phyloP scores from a whole-genome alignment of 2,888 invertebrate genomes.

The Orthosia cruda region DNA sequence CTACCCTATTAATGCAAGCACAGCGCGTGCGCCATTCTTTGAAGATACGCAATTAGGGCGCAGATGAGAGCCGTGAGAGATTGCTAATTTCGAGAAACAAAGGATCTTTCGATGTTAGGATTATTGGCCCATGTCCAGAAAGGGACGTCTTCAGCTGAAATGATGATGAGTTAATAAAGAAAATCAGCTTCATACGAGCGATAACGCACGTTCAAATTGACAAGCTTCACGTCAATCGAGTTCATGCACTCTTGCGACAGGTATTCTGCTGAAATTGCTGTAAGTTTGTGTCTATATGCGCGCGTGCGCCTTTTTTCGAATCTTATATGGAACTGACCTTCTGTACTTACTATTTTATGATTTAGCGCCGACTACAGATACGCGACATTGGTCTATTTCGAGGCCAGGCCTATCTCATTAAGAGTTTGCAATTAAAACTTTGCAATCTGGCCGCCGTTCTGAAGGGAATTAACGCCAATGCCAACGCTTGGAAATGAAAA shows the following conservation, averaged over 20 bases:
- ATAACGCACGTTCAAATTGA: too few relatives aligned
- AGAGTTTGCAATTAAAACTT: conserved; percentile 89
- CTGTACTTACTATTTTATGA: conserved; percentile 22
- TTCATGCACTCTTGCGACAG: not conserved
- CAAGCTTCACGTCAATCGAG: not conserved
- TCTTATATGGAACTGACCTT: not conserved
- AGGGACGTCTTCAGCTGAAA: not conserved
- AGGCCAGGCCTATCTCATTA: conserved; percentile 84
- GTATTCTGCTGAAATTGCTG: too few relatives aligned
- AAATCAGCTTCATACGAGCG: not conserved
- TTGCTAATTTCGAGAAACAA: not conserved
- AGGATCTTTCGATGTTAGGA: not conserved
- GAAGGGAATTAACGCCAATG: conserved; percentile 79
- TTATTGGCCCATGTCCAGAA: too few relatives aligned
- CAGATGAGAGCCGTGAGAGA: not conserved
- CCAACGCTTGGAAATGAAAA: conserved; percentile 82
- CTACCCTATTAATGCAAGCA: too few relatives aligned
- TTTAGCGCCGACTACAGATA: conserved; percentile 57
- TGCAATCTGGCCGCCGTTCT: conserved; percentile 80
- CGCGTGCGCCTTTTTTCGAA: not conserved
- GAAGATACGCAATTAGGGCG: too few relatives aligned
- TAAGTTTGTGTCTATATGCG: too few relatives aligned
- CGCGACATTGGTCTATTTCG: conserved; percentile 73
- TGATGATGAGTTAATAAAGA: not conserved
- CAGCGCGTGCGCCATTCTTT: too few relatives aligned